A percentile compares a stretch with the other conserved stretches of the same genome.
Conservation (phyloP, 2,888 invertebrate species). For the Cylloceria caligata region DNA sequence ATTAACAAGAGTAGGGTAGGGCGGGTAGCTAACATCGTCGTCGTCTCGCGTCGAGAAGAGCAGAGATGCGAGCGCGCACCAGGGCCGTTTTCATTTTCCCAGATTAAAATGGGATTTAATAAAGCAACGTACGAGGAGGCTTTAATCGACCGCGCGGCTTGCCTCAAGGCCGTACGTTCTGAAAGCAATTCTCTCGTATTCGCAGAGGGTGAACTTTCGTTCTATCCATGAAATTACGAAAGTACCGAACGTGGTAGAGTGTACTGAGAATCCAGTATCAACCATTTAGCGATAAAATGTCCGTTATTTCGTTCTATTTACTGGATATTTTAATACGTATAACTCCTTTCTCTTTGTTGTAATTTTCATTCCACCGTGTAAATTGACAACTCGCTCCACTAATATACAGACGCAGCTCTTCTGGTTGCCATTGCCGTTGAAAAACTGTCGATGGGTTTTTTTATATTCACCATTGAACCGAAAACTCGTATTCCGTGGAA, state of each 20-base stretch:
- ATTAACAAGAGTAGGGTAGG: conserved; percentile 60
- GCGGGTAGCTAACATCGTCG: conserved; percentile 59
- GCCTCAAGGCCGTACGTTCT: conserved; percentile 71
- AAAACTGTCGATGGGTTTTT: conserved; percentile 52
- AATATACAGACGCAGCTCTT: background rate
- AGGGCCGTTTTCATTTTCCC: conserved; percentile 79
- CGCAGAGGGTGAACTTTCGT: conserved; percentile 51
- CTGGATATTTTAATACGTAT: conserved; percentile 37
- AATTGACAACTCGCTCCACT: conserved; percentile 55
- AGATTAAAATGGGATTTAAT: conserved; percentile 83
- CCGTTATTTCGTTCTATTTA: conserved; percentile 47
- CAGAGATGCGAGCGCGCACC: conserved; percentile 41
- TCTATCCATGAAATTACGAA: conserved; percentile 56
- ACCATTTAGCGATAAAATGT: conserved; percentile 52
- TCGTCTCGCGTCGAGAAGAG: conserved; percentile 59
- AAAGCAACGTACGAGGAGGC: conserved; percentile 81
- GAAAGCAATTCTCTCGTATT: conserved; percentile 64
- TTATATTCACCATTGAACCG: conserved; percentile 49
- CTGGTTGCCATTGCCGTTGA: background rate
- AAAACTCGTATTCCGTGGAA: conserved; percentile 23
- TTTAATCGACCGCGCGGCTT: conserved; percentile 79
- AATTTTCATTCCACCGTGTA: conserved; percentile 41
- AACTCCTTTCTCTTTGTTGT: conserved; percentile 21
- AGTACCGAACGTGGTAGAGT: conserved; percentile 43
- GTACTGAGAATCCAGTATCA: background rate